These are phyloP conservation scores for Neosilurus hyrtlii DNA, from an alignment of 2,797 vertebrate genomes.

Conservation along the genomic window DNA sequence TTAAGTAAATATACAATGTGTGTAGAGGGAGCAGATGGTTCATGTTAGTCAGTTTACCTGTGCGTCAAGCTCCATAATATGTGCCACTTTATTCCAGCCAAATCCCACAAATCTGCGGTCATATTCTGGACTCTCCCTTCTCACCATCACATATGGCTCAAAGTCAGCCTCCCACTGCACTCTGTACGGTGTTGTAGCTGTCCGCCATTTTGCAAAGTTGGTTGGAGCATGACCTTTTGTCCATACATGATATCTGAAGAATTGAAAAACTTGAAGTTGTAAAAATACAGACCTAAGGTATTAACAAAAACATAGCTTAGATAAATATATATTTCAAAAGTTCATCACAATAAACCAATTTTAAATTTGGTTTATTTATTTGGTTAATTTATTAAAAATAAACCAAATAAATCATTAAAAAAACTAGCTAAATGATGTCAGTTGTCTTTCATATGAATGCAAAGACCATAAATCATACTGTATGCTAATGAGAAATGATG, in stretches of 20 bases:
- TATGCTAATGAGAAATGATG: conserved; percentile 2
- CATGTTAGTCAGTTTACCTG: conserved; percentile 76
- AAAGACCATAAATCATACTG: conserved; percentile 19
- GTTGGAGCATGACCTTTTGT: conserved; percentile 97
- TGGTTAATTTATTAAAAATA: too few relatives aligned
- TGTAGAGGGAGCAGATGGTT: neutral
- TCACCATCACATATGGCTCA: conserved; percentile 95
- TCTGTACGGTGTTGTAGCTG: conserved; percentile 91
- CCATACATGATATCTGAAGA: conserved; percentile 94
- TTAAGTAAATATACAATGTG: neutral
- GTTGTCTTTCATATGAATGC: conserved; percentile 6
- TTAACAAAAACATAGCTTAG: neutral
- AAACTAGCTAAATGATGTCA: neutral
- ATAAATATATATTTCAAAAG: neutral
- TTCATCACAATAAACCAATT: neutral
- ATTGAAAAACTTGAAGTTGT: neutral
- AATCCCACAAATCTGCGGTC: conserved; percentile 97
- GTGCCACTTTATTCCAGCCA: conserved; percentile 98
- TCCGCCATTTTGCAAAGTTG: conserved; percentile 97
- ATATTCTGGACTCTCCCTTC: conserved; percentile 89
- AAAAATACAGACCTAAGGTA: neutral
- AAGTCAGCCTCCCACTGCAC: conserved; percentile 98
- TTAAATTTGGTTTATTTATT: too few relatives aligned
- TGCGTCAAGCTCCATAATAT: conserved; percentile 98
- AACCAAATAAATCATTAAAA: too few relatives aligned